phyloP scores from a whole-genome alignment of 1,140 invertebrate species.

The Procambarus virginalis region DNA sequence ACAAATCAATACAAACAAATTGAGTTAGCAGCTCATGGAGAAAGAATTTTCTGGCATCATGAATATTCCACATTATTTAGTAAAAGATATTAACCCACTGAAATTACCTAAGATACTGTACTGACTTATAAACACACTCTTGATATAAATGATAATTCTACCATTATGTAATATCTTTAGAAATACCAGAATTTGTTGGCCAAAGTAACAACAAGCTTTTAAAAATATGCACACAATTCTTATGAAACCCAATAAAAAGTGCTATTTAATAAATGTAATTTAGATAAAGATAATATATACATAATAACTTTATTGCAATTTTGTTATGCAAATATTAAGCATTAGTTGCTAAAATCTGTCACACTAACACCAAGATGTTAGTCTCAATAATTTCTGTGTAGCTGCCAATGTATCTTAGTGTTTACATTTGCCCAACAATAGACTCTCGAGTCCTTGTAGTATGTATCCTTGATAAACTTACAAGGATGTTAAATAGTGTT shows the following conservation, averaged over 20 bases:
- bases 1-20: background rate
- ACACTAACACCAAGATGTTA: slow-evolving; percentile 8
- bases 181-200: slow-evolving; percentile 2
- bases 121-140: slow-evolving; percentile 53
- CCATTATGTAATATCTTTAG: slow-evolving; percentile 14
- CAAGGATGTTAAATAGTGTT: slow-evolving; percentile 22
- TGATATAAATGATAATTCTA: slow-evolving; percentile 39
- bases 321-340: slow-evolving; percentile 27
- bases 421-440: slow-evolving; percentile 19
- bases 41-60: background rate
- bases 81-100: slow-evolving; percentile 20
- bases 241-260: slow-evolving; percentile 26
- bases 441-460: background rate
- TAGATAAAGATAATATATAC: slow-evolving; percentile 37
- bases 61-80: background rate
- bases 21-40: background rate
- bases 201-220: slow-evolving; percentile 45
- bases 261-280: slow-evolving; percentile 11
- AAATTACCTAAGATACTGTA: slow-evolving; percentile 12
- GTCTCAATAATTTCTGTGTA: slow-evolving; percentile 7
- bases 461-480: slow-evolving; percentile 8
- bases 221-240: slow-evolving; percentile 33
- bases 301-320: slow-evolving; percentile 23
- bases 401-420: background rate
- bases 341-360: slow-evolving; percentile 33